These are phyloP conservation scores for Proterorhinus semilunaris DNA, from an alignment of 2,113 vertebrate species.

Conservation along the genomic window DNA sequence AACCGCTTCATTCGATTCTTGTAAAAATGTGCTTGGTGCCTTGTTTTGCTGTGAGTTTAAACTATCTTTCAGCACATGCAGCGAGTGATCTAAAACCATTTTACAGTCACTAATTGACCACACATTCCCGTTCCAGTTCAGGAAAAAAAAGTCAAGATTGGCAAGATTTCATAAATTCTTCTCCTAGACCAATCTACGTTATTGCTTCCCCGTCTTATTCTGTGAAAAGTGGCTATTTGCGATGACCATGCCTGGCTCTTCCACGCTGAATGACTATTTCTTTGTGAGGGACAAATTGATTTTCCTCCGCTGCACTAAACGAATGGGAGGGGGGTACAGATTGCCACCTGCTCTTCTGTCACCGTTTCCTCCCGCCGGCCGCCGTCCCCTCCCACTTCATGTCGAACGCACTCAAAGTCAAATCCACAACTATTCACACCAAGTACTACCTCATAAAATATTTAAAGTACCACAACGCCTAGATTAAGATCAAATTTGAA, in stretches of 20 bases:
- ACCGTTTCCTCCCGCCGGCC: constrained; percentile 12
- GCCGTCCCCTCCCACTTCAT: constrained; percentile 28
- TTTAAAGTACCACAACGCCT: too few relatives aligned
- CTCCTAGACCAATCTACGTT: constrained; percentile 2
- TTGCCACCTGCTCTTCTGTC: constrained; percentile 30
- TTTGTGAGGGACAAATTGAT: constrained; percentile 45
- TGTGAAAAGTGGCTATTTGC: constrained; percentile 1
- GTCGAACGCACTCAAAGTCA: constrained; percentile 37
- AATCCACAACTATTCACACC: constrained; percentile 45
- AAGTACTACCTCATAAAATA: too few relatives aligned
- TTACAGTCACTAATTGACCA: background rate
- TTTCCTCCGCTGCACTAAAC: constrained; percentile 34
- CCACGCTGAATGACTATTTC: constrained; percentile 20
- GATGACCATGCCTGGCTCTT: constrained; percentile 7
- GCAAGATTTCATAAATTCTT: constrained; percentile 5
- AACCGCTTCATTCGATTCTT: background rate
- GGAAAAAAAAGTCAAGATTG: background rate
- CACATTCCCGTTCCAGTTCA: background rate
- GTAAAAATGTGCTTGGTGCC: background rate
- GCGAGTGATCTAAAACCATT: background rate
- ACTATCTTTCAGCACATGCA: background rate
- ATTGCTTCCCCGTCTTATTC: constrained; percentile 18
- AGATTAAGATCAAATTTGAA: too few relatives aligned
- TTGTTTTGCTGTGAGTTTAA: background rate
- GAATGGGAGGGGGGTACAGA: constrained; percentile 8